Evolutionary conservation across 2,888 invertebrate genomes (phyloP), one percentile per base, ranked within the genome.

Genomic region (Nymphalis urticae): DNA sequence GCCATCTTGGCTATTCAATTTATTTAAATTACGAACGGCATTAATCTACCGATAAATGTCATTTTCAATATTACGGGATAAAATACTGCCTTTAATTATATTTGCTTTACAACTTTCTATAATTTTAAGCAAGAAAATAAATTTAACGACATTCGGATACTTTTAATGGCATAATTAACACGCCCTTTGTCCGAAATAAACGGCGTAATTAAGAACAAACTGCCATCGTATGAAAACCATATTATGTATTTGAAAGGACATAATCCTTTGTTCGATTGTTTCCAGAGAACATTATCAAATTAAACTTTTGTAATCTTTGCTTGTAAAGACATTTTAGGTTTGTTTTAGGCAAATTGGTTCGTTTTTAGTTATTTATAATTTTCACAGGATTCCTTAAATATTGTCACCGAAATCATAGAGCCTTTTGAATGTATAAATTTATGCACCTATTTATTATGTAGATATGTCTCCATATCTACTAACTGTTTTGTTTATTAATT

Each of bases 171-270:
- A 36, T 48, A 64, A 56, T 50, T 19, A 69, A 69, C 61, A 68
- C 47, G 61, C 62, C 68, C 64, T 48, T 64, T 62, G 47, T 61
- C 66, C 65, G 63, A 48, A 66, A 69, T 66, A 62, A 71, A 62
- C 64, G 50, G 16, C 2, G 48, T 66, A 66, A 71, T 71, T 63
- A 71, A 65, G 62, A 47, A 63, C 66, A 51, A 71, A 69, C 71
- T 63, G 62, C 32, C 47, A 32, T 24, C 32, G 27, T n/a, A 19
- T 24, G 36, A 21, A 67, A 67, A 48, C 68, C 65, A 47, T 56
- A 48, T 61, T 69, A 64, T 59, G 48, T 68, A 68, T 66, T 64
- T 71, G 61, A 48, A 47, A 66, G 58, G 9, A 21, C 36, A 32
- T 19, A 19, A 48, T 63, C 32, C 61, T 61, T 24, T 66, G 51